Conservation (phyloP, 2,797 vertebrate species). For the Lateolabrax maculatus region DNA sequence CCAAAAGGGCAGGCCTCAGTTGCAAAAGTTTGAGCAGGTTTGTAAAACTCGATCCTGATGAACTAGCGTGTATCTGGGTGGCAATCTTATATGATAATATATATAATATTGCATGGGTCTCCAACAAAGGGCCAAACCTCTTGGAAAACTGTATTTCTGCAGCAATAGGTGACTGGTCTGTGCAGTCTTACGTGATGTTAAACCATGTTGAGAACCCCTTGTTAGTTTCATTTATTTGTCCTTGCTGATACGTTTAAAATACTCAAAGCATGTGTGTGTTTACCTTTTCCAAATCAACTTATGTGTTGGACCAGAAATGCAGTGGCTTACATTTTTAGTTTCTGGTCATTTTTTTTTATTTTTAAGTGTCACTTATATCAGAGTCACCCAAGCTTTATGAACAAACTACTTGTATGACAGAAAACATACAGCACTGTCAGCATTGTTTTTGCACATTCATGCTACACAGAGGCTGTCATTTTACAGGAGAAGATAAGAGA, state of each 20-base stretch:
- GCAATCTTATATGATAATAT: neutral
- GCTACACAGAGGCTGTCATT: constrained; percentile 45
- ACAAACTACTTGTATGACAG: constrained; percentile 34
- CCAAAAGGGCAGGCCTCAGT: neutral
- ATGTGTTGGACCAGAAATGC: neutral
- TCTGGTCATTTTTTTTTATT: neutral
- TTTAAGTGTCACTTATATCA: neutral
- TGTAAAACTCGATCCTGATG: neutral
- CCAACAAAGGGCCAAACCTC: neutral
- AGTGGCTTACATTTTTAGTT: neutral
- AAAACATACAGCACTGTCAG: constrained; percentile 13
- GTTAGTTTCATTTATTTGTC: neutral
- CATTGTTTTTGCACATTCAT: constrained; percentile 43
- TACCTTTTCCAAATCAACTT: neutral
- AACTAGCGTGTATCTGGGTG: constrained; percentile 3
- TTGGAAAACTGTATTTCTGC: neutral
- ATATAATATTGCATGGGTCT: neutral
- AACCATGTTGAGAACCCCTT: neutral
- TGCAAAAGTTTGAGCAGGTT: constrained; percentile 18
- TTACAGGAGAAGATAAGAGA: constrained; percentile 25
- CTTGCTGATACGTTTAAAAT: neutral
- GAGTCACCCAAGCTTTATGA: constrained; percentile 31
- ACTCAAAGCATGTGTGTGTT: neutral
- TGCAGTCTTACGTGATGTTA: neutral
- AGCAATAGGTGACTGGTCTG: neutral